These are phyloP conservation scores for Euclidia mi DNA, from an alignment of 2,888 invertebrate species.

Conservation along the genomic window DNA sequence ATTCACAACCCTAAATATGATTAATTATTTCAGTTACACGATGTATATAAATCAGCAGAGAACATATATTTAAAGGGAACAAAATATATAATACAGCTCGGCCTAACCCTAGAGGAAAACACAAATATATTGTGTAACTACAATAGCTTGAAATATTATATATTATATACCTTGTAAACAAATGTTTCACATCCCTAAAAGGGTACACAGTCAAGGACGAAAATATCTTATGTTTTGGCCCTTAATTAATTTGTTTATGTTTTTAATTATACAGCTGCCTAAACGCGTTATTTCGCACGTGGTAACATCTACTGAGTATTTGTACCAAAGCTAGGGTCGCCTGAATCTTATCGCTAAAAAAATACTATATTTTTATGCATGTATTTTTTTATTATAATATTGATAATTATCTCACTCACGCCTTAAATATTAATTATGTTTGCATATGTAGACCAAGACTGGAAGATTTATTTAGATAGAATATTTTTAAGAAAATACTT, in stretches of 20 bases:
- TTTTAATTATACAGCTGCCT: constrained; percentile 68
- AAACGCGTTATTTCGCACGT: constrained; percentile 58
- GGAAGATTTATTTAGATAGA: constrained; percentile 21
- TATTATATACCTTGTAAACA: constrained; percentile 29
- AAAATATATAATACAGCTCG: too few species aligned
- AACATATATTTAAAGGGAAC: too few species aligned
- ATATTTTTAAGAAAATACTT: constrained; percentile 23
- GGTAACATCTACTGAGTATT: constrained; percentile 87
- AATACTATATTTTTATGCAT: constrained; percentile 56
- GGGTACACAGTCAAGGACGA: constrained; percentile 50
- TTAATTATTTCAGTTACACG: too few species aligned
- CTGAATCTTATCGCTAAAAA: constrained; percentile 67
- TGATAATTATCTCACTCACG: constrained; percentile 77
- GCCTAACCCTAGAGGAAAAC: too few species aligned
- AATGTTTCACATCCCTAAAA: constrained; percentile 25
- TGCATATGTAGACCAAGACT: constrained; percentile 67
- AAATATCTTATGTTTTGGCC: constrained; percentile 51
- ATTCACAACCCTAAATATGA: too few species aligned
- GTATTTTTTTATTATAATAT: constrained; percentile 32
- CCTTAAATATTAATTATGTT: constrained; percentile 67
- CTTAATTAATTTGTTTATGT: constrained; percentile 56
- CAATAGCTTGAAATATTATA: constrained; percentile 12
- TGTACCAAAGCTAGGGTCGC: constrained; percentile 83
- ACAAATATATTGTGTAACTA: neutral
- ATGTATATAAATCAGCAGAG: too few species aligned